Evolutionary conservation across 1,140 invertebrate genomes (phyloP), one percentile per base, ranked within the genome.

Genomic region (Pachypeltis micranthus): DNA sequence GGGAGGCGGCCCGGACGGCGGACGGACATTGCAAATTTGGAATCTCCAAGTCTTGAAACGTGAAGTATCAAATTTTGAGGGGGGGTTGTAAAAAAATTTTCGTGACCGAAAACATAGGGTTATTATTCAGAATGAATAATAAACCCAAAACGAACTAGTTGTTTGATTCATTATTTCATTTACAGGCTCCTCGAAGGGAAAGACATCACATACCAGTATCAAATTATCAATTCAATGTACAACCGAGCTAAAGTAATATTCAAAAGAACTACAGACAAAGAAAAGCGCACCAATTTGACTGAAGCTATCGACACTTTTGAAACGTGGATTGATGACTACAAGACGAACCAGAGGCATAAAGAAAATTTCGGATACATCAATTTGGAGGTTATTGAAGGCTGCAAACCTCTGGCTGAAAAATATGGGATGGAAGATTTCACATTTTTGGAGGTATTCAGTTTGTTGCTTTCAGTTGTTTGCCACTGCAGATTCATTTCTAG

Each of bases 241-340:
- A 70, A 67, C 34, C 67, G 75, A 3, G 70, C 73, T 0, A 76
- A 76, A 63, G 72, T 72, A 23, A 76, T 74, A 4, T 59, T 74
- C 10, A 71, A 73, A 55, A 70, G 74, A n/a, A 76, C 75, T 0
- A 75, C 72, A 44, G 71, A 76, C 64, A 70, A 72, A 44, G 71
- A 74, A 70, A 76, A 63, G 44, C 69, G 47, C 29, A 62, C 29
- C 39, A 75, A 75, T 55, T 68, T 75, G 58, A 71, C 65, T 39
- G 73, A 73, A 25, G 70, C 74, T n/a, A 63, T 75, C 3, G 66
- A 70, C 34, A 66, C 71, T 14, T 75, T 75, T 44, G 74, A 76
- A 59, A 68, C 70, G 44, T 76, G 75, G 75, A 68, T 76, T 10
- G 71, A 72, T 39, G 74, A 76, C 25, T 76, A 75, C 55, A 73